Evolutionary conservation across 64 coral and sea anemone species (phyloP), one percentile per base, ranked within the genome.

Genomic region (Anthopleura sola): DNA sequence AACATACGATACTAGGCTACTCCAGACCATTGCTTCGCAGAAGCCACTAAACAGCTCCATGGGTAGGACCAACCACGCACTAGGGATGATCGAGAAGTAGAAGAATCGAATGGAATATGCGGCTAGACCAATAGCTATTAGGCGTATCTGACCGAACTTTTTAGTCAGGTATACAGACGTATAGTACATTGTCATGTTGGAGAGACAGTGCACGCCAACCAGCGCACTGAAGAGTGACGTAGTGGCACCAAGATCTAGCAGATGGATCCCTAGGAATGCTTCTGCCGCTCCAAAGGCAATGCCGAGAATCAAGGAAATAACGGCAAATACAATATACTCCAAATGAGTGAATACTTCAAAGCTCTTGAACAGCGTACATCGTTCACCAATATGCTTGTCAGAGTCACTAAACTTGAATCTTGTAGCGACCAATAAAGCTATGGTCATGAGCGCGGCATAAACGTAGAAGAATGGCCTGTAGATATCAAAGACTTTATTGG

Each of bases 401-500:
- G 83, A 53, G 17, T 85, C 62, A 54, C 83, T 87, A 36, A 95
- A 99, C 20, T 95, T 90, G 64, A 99, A 99, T 17, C 90, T 88
- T 14, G 90, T 92, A 17, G 93, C 88, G 14, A 94, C 50, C 36
- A 94, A 90, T 36, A 99, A 79, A 14, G 97, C 90, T 29, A 92
- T 39, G 2, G 90, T 82, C 90, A 99, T 95, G 18, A 99, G 85
- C 18, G 85, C 44, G 37, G 85, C 90, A 83, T 92, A 92, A n/a
- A 94, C 87, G 50, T 95, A 99, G 68, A 99, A 99, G 75, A 99
- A 94, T 10, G 97, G 97, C 37, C 92, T 90, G 71, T 99, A 99
- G 40, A 92, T 95, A 55, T 99, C 90, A 55, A 76, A 94, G 5
- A 95, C 85, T 62, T 92, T 86, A 33, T 92, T 89, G 39, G 97